These are phyloP conservation scores for Neodiprion pinetum DNA, from an alignment of 1,140 invertebrate species.

Conservation along the genomic window DNA sequence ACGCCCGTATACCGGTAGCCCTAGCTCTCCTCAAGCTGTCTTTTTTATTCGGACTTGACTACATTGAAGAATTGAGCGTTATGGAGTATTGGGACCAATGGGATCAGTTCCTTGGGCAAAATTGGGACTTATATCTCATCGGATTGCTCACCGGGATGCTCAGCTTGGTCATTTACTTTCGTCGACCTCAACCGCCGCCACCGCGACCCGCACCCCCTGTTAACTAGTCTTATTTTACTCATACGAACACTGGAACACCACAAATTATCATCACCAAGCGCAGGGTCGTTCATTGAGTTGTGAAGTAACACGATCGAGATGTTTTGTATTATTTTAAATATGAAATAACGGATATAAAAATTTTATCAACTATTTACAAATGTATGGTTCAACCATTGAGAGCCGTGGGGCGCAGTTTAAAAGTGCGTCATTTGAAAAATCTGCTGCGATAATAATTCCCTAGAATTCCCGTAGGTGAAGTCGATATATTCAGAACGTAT, in stretches of 20 bases:
- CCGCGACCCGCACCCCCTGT: slow-evolving; percentile 39
- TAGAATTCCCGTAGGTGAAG: too few species aligned
- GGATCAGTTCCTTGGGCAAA: slow-evolving; percentile 71
- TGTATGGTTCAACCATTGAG: too few species aligned
- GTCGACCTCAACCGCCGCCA: slow-evolving; percentile 68
- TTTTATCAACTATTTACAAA: too few species aligned
- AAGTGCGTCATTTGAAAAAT: too few species aligned
- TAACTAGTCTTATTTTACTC: slow-evolving; percentile 36
- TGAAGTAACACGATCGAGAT: too few species aligned
- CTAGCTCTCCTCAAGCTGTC: slow-evolving; percentile 91
- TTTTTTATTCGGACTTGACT: slow-evolving; percentile 77
- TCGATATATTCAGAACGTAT: not conserved
- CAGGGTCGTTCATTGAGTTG: not conserved
- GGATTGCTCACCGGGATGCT: slow-evolving; percentile 82
- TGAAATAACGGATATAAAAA: too few species aligned
- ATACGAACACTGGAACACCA: not conserved
- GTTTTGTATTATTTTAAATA: too few species aligned
- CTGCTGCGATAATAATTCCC: too few species aligned
- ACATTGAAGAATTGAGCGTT: slow-evolving; percentile 72
- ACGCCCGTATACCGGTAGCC: slow-evolving; percentile 94
- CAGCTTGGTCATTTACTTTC: slow-evolving; percentile 80
- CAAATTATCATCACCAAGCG: not conserved
- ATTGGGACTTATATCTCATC: slow-evolving; percentile 95
- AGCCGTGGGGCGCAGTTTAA: too few species aligned
- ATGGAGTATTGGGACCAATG: slow-evolving; percentile 52